phyloP scores from a whole-genome alignment of 1,140 invertebrate genomes.

The Drosophila guanche region DNA sequence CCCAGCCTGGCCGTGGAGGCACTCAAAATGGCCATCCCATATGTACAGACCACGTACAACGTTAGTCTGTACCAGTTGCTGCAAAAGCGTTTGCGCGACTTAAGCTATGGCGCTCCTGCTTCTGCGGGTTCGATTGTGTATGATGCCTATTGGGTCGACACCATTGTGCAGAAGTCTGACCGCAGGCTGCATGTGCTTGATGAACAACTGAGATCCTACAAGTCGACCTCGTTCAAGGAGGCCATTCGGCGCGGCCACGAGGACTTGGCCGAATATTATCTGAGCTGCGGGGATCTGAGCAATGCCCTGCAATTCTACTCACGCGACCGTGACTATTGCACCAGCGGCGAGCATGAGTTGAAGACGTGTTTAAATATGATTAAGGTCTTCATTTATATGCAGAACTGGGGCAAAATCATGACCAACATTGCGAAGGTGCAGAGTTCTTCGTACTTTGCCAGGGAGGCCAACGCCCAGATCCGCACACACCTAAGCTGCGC shows the following conservation, averaged over 20 bases:
- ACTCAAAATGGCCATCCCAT: slow-evolving; percentile 96
- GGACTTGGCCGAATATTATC: slow-evolving; percentile 98
- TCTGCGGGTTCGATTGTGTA: slow-evolving; percentile 88
- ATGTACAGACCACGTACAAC: slow-evolving; percentile 98
- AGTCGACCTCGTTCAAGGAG: slow-evolving; percentile 98
- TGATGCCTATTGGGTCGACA: slow-evolving; percentile 96
- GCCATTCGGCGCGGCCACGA: slow-evolving; percentile 97
- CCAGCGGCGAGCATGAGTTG: slow-evolving; percentile 98
- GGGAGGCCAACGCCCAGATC: slow-evolving; percentile 90
- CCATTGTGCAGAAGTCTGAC: slow-evolving; percentile 95
- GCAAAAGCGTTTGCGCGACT: slow-evolving; percentile 94
- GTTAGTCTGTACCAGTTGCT: slow-evolving; percentile 95
- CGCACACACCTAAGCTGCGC: slow-evolving; percentile 96
- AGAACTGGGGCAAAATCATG: slow-evolving; percentile 98
- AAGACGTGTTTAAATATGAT: slow-evolving; percentile 99
- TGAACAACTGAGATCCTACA: slow-evolving; percentile 99
- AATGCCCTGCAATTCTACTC: slow-evolving; percentile 99
- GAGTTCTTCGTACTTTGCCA: slow-evolving; percentile 93
- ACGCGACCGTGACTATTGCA: slow-evolving; percentile 98
- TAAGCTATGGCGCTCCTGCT: slow-evolving; percentile 72
- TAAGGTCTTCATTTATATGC: slow-evolving; percentile 97
- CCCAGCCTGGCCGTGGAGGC: slow-evolving; percentile 94
- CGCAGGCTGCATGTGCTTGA: slow-evolving; percentile 98
- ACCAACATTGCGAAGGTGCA: slow-evolving; percentile 99
- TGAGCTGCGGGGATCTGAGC: slow-evolving; percentile 97